Conservation (phyloP, 64 coral and sea anemone species). For the Anthopleura sola region DNA sequence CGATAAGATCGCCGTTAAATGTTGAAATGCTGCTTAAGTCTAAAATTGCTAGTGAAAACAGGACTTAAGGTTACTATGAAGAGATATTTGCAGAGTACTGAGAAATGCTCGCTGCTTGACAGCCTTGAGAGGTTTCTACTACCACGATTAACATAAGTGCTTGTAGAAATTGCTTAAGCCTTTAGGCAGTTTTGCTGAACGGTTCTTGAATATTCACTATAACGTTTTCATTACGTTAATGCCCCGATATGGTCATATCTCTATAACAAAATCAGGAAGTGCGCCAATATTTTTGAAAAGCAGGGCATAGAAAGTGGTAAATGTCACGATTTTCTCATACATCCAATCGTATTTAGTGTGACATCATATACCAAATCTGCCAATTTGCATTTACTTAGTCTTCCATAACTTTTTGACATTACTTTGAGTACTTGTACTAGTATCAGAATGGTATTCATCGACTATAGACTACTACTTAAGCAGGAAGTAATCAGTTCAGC, state of each 20-base stretch:
- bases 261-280: not conserved
- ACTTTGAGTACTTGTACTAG: too few species aligned
- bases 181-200: not conserved
- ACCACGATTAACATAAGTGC: not conserved
- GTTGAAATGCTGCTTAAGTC: too few species aligned
- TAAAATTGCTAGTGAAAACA: too few species aligned
- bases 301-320: not conserved
- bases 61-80: not conserved
- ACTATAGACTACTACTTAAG: too few species aligned
- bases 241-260: slow-evolving; percentile 8
- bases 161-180: not conserved
- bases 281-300: slow-evolving; percentile 13
- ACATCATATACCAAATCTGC: not conserved
- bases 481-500: not conserved
- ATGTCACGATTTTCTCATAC: slow-evolving; percentile 2
- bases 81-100: not conserved
- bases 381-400: not conserved
- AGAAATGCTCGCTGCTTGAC: not conserved
- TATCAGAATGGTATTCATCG: not conserved
- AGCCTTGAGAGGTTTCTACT: not conserved
- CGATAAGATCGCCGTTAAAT: too few species aligned
- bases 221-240: not conserved
- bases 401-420: not conserved
- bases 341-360: not conserved
- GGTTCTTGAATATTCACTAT: not conserved